phyloP scores from a whole-genome alignment of 2,888 invertebrate species.

The Hirtodrosophila confusa region DNA sequence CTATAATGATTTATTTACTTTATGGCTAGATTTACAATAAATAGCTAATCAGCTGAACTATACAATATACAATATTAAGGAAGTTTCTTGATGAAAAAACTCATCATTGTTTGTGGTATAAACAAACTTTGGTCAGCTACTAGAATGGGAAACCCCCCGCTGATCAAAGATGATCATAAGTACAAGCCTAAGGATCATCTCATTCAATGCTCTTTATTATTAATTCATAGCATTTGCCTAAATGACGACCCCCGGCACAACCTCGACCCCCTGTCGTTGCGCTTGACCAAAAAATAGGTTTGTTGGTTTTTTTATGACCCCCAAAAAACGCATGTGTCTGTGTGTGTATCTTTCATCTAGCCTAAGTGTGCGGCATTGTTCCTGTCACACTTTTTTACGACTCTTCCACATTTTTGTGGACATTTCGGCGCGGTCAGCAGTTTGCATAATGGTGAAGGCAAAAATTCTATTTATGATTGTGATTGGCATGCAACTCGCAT shows the following conservation, averaged over 20 bases:
- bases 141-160: conserved; percentile 38
- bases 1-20: too few species aligned
- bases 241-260: conserved; percentile 29
- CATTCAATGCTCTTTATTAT: conserved; percentile 33
- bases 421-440: conserved; percentile 64
- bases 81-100: conserved; percentile 2
- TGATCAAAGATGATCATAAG: conserved; percentile 21
- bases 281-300: conserved; percentile 75
- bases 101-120: conserved; percentile 20
- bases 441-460: conserved; percentile 58
- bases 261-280: conserved; percentile 72
- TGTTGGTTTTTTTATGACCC: conserved; percentile 77
- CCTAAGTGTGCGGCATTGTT: conserved; percentile 17
- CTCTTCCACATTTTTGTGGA: conserved; percentile 62
- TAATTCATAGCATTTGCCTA: conserved; percentile 32
- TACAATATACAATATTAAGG: too few species aligned
- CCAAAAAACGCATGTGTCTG: conserved; percentile 1
- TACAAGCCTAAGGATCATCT: conserved; percentile 25
- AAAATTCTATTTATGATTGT: conserved; percentile 33
- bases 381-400: conserved; percentile 63
- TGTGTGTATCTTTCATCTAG: conserved; percentile 3
- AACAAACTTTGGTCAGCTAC: conserved; percentile 11
- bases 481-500: conserved; percentile 52
- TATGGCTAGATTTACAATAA: too few species aligned
- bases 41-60: too few species aligned